Percentiles rank a stretch among this genome's conserved stretches.
Conservation (phyloP, 2,113 vertebrate genomes). For the Salvator merianae region DNA sequence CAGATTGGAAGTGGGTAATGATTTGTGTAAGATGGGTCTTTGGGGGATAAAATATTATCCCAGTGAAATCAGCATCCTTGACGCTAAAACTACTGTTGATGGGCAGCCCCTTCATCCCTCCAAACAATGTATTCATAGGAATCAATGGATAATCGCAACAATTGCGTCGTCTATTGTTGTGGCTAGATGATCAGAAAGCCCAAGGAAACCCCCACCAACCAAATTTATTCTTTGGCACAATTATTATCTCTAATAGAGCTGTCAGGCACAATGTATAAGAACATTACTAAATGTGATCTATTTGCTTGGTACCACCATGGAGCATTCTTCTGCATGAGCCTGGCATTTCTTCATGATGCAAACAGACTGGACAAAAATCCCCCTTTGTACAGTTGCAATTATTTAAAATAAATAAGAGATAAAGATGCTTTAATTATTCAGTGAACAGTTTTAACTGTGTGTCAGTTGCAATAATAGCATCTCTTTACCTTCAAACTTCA, state of each 20-base stretch:
- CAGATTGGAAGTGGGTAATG: neutral
- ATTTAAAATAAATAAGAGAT: slow-evolving; percentile 34
- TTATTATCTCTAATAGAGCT: neutral
- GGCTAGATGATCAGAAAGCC: neutral
- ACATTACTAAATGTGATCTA: neutral
- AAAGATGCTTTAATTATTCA: slow-evolving; percentile 41
- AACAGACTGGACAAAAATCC: slow-evolving; percentile 1
- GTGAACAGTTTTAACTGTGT: slow-evolving; percentile 17
- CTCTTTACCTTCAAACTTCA: slow-evolving; percentile 13
- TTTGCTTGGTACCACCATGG: neutral
- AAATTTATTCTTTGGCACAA: neutral
- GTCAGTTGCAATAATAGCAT: neutral
- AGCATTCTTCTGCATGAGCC: neutral
- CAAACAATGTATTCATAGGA: neutral
- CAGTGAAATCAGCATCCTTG: neutral
- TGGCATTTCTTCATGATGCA: slow-evolving; percentile 21
- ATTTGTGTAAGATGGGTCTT: neutral
- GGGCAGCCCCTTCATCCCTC: neutral
- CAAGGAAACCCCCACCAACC: neutral
- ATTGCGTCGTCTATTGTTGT: neutral
- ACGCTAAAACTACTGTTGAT: neutral
- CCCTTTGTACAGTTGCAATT: neutral
- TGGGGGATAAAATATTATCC: neutral
- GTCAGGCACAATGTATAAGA: neutral
- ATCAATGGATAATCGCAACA: neutral